Evolutionary conservation across 1,140 invertebrate species (phyloP).

Genomic region (Samia ricini): DNA sequence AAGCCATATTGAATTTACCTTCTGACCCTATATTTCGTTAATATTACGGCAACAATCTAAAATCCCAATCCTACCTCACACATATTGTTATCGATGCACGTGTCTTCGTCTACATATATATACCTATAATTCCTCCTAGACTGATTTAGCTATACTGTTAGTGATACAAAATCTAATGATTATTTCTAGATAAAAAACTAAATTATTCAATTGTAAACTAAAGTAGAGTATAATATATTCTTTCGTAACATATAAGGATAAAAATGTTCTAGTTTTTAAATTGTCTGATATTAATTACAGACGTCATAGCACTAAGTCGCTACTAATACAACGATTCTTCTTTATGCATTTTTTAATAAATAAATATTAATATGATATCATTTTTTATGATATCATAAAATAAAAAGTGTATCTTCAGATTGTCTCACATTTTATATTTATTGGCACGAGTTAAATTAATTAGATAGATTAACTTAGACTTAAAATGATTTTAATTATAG

Average conservation of each 20-base stretch:
- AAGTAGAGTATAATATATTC: conserved; percentile 30
- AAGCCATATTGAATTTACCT: too few relatives aligned
- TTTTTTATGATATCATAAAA: conserved; percentile 25
- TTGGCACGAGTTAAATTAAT: conserved; percentile 60
- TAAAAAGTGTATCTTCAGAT: conserved; percentile 55
- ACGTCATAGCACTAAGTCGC: conserved; percentile 44
- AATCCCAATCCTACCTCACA: conserved; percentile 48
- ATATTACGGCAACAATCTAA: conserved; percentile 7
- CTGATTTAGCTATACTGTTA: conserved; percentile 68
- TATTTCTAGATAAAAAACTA: conserved; percentile 23
- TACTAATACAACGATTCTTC: conserved; percentile 56
- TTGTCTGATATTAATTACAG: conserved; percentile 24
- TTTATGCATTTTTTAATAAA: conserved; percentile 57
- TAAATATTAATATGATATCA: too few relatives aligned
- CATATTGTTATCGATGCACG: conserved; percentile 46
- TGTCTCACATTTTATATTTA: conserved; percentile 65
- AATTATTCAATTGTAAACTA: conserved; percentile 41
- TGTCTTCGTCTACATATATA: conserved; percentile 38
- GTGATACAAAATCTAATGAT: conserved; percentile 43
- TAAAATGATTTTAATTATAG: conserved; percentile 19
- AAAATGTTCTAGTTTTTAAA: conserved; percentile 22
- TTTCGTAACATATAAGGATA: conserved; percentile 23
- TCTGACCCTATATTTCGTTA: conserved; percentile 5
- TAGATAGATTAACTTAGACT: conserved; percentile 43
- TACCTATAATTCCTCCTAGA: conserved; percentile 65